Evolutionary conservation across 2,797 vertebrate genomes (phyloP), one percentile per base, ranked within the genome.

Genomic region (Lophotriccus pileatus): DNA sequence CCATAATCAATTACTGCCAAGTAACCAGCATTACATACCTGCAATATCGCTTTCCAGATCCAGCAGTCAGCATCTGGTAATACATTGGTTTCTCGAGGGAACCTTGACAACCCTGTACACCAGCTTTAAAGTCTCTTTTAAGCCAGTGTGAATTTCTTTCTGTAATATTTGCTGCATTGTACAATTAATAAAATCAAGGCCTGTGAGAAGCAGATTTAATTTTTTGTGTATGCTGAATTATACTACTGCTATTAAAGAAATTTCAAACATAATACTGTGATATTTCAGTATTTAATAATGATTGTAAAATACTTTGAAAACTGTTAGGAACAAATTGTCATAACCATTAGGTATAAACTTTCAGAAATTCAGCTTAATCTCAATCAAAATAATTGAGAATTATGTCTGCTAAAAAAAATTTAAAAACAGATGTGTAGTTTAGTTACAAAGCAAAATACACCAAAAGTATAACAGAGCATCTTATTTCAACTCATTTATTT

Each of bases 1-100:
- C 55, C 92, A 62, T 64, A 80, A 80, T 78, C 67, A 88, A 92
- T 94, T 92, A 93, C 52, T 93, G 91, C 24, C 36, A 92, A 87
- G 58, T 87, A 92, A 92, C 88, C 79, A 96, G 27, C 46, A 69
- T 82, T 84, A 82, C 64, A 79, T 47, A 72, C 58, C 34, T 87
- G 24, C 55, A 83, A 75, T 14, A 24, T 87, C 91, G 59, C 52
- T 87, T 90, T 84, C 67, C 52, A 87, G 39, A 72, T 87, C 24
- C 34, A 87, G 64, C 62, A 93, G 52, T 92, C 88, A 96, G 67
- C 22, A 84, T 14, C 21, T 68, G 28, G 27, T 60, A 85, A 58
- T n/a, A 67, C 23, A 76, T 2, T 79, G 60, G 10, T 77, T 89
- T 85, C 22, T 78, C 24, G 62, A 20, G 39, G 59, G 22, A 87